Evolutionary conservation across 2,888 invertebrate species (phyloP).

Genomic region (Eupithecia subumbrata): DNA sequence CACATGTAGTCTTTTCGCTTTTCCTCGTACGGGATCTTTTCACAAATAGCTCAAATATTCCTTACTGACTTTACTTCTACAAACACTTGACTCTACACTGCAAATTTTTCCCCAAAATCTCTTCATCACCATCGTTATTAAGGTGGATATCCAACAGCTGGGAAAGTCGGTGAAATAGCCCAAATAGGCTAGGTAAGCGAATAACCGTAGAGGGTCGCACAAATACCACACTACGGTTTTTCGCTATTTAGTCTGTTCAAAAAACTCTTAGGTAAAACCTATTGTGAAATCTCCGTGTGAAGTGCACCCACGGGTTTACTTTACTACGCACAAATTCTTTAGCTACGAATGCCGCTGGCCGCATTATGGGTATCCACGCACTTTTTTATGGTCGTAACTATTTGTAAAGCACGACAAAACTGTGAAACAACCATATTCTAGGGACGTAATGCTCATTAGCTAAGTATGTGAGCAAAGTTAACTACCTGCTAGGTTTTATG

Average conservation of each 20-base stretch:
- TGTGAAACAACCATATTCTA: slow-evolving; percentile 29
- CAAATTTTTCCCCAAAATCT: too few species aligned
- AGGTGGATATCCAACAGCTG: too few species aligned
- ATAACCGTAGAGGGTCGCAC: too few species aligned
- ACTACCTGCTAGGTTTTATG: slow-evolving; percentile 11
- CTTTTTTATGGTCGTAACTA: slow-evolving; percentile 40
- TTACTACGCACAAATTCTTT: slow-evolving; percentile 10
- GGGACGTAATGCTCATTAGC: slow-evolving; percentile 35
- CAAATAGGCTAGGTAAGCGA: too few species aligned
- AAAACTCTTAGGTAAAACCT: background rate
- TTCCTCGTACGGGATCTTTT: too few species aligned
- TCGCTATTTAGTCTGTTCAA: background rate
- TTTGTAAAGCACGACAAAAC: slow-evolving; percentile 43
- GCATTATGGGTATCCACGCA: slow-evolving; percentile 38
- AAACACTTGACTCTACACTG: too few species aligned
- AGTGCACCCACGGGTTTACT: background rate
- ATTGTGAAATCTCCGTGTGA: background rate
- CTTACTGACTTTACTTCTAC: too few species aligned
- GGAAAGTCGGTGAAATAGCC: too few species aligned
- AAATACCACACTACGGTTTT: too few species aligned
- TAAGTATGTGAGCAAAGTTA: slow-evolving; percentile 18
- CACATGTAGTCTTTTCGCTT: too few species aligned
- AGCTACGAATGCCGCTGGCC: slow-evolving; percentile 27
- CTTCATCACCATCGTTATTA: too few species aligned
- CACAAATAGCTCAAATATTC: too few species aligned